Percentiles rank a stretch among this genome's conserved stretches.
Conservation (phyloP, 1,140 invertebrate genomes). For the Patella vulgata region DNA sequence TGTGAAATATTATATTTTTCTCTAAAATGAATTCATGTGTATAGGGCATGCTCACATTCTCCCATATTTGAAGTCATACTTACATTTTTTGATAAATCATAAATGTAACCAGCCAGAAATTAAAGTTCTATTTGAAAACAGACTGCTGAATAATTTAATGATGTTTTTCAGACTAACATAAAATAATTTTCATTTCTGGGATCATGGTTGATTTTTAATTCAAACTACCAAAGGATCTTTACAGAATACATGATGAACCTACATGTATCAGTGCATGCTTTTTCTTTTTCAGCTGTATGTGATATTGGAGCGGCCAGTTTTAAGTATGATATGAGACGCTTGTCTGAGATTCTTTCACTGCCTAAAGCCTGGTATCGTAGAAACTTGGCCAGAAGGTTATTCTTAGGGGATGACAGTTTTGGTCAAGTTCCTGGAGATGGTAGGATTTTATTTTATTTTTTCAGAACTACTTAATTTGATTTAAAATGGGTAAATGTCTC, state of each 20-base stretch:
- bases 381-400: conserved; percentile 90
- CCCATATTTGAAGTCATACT: too few relatives aligned
- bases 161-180: background rate
- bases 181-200: background rate
- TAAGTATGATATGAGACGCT: conserved; percentile 98
- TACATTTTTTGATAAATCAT: too few relatives aligned
- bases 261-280: too few relatives aligned
- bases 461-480: background rate
- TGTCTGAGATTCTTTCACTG: conserved; percentile 96
- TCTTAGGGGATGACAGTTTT: conserved; percentile 82
- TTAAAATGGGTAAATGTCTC: too few relatives aligned
- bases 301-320: conserved; percentile 98
- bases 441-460: conserved; percentile 20
- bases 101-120: too few relatives aligned
- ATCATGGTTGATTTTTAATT: background rate
- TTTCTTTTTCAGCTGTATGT: conserved; percentile 83
- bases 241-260: too few relatives aligned
- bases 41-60: too few relatives aligned
- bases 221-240: too few relatives aligned
- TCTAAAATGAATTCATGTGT: too few relatives aligned
- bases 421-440: conserved; percentile 49
- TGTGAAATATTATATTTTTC: background rate
- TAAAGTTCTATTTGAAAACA: too few relatives aligned
- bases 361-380: conserved; percentile 95
- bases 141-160: background rate